Base-by-base conservation (phyloP, 2,113 vertebrate species). In the Otis tarda region DNA sequence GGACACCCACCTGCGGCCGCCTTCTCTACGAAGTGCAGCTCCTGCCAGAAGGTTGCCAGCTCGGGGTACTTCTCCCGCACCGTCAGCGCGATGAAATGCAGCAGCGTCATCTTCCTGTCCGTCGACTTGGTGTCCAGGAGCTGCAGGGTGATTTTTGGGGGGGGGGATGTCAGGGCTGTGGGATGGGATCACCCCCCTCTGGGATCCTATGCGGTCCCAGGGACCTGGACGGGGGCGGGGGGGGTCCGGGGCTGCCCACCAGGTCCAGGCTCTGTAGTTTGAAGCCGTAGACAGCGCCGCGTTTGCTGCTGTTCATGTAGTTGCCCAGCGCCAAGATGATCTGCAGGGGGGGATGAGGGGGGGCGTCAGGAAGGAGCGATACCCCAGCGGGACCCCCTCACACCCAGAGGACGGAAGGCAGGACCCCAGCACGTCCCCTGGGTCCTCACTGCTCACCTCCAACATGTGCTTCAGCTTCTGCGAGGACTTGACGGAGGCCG, bases 271-370 rank as follows among this genome's bases (percentile, higher is more conserved):
- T 97, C 87, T 97, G 97, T 76, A 97, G 7, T 57, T 97, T 97
- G 95, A 99, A 99, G 75, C 99, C 99, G 6, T 99, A 99, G 85
- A 99, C 99, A 1, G 99, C 98, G 4, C 99, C 99, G 33, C 99
- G 98, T 96, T 99, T 99, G 97, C 99, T 99, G 97, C 99, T 99
- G 97, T 99, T 99, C 99, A 99, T 99, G 97, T 99, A 99, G 97
- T 99, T 99, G 56, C 99, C 99, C 73, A 99, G 84, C 0, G 99
- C 99, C 90, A 99, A 95, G 86, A 99, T 99, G 94, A 99, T 99
- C 99, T 99, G 93, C 27, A 37, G 73, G 76, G 57, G 30, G n/a
- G 27, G 50, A 15, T 21, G 14, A n/a, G n/a, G 67, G 10, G 19
- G 14, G 18, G 2, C 41, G 15, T 81, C 43, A 87, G 43, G 55